Base-by-base conservation (phyloP, 2,113 vertebrate species). In the Calypte anna region DNA sequence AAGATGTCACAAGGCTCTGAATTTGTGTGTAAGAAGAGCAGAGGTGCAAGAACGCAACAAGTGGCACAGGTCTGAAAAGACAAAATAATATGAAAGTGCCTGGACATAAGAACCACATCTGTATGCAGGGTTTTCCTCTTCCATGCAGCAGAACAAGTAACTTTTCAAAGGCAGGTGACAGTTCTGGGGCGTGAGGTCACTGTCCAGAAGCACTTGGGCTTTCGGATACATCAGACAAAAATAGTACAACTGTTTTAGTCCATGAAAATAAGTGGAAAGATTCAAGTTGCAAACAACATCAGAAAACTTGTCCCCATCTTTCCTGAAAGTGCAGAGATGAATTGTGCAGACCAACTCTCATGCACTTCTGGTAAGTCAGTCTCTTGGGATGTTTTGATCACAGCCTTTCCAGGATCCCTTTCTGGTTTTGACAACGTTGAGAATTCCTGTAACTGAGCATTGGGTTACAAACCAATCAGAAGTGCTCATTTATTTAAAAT, bases 1-100 rank as follows among this genome's bases (percentile, higher is more conserved):
- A n/a, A 64, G 36, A 43, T 33, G 5, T 53, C 25, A 19, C 14
- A 70, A 83, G 31, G 10, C 33, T 89, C 57, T 2, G 1, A 75
- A 64, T 13, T 59, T 0, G 0, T 18, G 4, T 30, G 8, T 62
- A 61, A 40, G 30, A 73, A 44, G 14, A 50, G 24, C 43, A 70
- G 75, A 79, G 24, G 14, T 16, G 43, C 3, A 3, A 77, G 12
- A 85, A 31, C 5, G 9, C 28, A 85, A 15, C 20, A 81, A 46
- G 48, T 22, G 23, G 19, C 20, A 64, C 25, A 44, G 20, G 30
- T 10, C 77, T 86, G 74, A 53, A 80, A 81, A 24, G 33, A 13
- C 9, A 21, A 76, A 83, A 86, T 12, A 53, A 4, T 7, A 59
- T 57, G 9, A 61, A 73, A 86, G 50, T 28, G 2, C 14, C 74